phyloP scores from a whole-genome alignment of 2,888 invertebrate species.

The Eilema caniola region DNA sequence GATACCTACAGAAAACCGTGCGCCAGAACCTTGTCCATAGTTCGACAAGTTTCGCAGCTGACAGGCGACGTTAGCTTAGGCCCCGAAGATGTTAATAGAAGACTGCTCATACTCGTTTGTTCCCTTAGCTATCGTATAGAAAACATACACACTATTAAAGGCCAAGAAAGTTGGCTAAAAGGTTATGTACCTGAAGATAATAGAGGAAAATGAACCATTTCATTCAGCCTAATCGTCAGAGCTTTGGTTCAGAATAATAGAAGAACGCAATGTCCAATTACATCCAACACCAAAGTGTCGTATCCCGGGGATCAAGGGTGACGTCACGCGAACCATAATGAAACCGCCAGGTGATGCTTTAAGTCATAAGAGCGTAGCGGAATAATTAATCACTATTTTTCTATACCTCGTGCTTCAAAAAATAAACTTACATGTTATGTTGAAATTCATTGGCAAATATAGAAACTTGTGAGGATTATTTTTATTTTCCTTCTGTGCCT shows the following conservation, averaged over 20 bases:
- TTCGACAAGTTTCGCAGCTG: no score
- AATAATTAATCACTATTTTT: background rate
- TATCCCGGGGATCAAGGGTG: slow-evolving; percentile 20
- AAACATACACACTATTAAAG: background rate
- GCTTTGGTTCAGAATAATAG: slow-evolving; percentile 5
- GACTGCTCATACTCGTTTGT: no score
- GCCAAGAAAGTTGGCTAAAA: background rate
- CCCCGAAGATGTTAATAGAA: no score
- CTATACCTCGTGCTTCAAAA: background rate
- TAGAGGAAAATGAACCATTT: background rate
- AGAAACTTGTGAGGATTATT: no score
- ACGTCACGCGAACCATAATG: slow-evolving; percentile 24
- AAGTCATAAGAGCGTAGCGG: slow-evolving; percentile 13
- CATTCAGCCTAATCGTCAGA: slow-evolving; percentile 7
- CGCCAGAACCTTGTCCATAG: no score
- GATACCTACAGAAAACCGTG: no score
- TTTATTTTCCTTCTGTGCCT: no score
- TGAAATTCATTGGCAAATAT: no score
- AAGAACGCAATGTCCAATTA: slow-evolving; percentile 15
- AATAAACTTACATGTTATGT: no score
- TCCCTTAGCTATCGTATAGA: background rate
- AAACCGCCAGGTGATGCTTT: slow-evolving; percentile 14
- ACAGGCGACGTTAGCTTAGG: no score
- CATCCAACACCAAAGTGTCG: slow-evolving; percentile 18
- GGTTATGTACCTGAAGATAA: background rate